Percentiles rank a stretch among this genome's conserved stretches.
These are phyloP conservation scores for Vicugna pacos DNA, from an alignment of 2,113 vertebrate species.

Conservation along the genomic window DNA sequence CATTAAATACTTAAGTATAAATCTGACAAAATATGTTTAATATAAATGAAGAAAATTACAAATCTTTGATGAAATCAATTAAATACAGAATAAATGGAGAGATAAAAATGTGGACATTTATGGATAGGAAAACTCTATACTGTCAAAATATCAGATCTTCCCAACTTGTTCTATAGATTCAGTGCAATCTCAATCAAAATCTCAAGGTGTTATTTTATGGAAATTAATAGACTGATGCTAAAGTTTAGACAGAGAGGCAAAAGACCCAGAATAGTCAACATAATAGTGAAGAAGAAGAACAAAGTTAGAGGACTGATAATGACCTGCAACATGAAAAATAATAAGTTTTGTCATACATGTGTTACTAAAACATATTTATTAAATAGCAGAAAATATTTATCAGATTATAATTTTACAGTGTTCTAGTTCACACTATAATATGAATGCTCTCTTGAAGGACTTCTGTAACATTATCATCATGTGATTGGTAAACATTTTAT, in stretches of 20 bases:
- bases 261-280: background rate
- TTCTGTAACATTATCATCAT: background rate
- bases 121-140: background rate
- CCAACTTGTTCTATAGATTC: background rate
- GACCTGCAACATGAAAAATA: background rate
- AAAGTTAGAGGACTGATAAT: background rate
- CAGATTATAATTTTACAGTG: background rate
- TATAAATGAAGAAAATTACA: background rate
- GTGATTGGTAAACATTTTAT: background rate
- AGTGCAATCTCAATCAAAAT: background rate
- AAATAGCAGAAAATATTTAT: background rate
- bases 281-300: background rate
- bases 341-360: background rate
- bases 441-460: background rate
- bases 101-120: background rate
- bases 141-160: background rate
- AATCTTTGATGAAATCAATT: background rate
- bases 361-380: slow-evolving; percentile 1
- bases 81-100: background rate
- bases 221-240: background rate
- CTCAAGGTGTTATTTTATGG: background rate
- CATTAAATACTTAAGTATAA: background rate
- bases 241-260: background rate
- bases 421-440: background rate
- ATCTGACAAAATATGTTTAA: background rate